Evolutionary conservation across 2,888 invertebrate genomes (phyloP), one percentile per base, ranked within the genome.

Genomic region (Zygaena filipendulae): DNA sequence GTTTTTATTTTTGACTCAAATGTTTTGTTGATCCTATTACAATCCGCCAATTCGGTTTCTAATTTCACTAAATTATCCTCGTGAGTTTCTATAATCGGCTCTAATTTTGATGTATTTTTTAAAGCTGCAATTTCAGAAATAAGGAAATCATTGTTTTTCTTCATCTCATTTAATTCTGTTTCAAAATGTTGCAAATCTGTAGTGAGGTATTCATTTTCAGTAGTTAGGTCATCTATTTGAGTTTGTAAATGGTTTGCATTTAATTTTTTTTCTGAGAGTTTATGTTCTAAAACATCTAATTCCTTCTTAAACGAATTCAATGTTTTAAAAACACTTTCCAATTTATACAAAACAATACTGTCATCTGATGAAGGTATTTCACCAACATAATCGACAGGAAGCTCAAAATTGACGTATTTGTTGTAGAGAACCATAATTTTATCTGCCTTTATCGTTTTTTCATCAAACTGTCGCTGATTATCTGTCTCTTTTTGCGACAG

Each of bases 41-140:
- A 81, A 46, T 84, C 83, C 26, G 88, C 89, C 24, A 88, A 52
- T 55, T 88, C 87, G 1, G 75, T 68, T 62, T 88, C 88, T 42
- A 88, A 52, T 43, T 84, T 80, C 0, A 81, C 68, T 36, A 87
- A 61, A 38, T 84, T 87, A 43, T 88, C 88, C 66, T 88, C 88
- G 45, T 88, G 87, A 2, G 85, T 83, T 67, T 89, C 88, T 26
- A 85, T 84, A 27, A 89, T 88, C 1, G 88, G 87, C 56, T 88
- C 85, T 40, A 88, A 59, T 42, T 86, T 86, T n/a, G 82, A 80
- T n/a, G 72, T 69, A 48, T 80, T 84, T 49, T 87, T 87, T 27
- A 83, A 77, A 25, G 83, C 80, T 22, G 87, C 80, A 35, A 88
- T 70, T 60, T 88, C 87, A 25, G 82, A 81, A 41, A 88, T 79